Evolutionary conservation across 2,797 vertebrate genomes (phyloP).

Genomic region (Darevskia nairensis): DNA sequence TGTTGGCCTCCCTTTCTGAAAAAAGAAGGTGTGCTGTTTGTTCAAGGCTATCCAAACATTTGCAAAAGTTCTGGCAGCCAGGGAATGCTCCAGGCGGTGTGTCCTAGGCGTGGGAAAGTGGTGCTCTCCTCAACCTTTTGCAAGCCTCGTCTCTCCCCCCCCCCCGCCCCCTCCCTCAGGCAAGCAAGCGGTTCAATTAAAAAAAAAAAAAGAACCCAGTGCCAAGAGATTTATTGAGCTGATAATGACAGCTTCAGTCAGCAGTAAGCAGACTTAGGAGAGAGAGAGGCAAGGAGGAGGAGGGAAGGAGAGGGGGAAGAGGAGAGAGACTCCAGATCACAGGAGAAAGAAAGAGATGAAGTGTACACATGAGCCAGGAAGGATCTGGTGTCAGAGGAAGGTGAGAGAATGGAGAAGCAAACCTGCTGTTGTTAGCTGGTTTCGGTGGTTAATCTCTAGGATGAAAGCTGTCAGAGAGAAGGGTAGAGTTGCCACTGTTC

Average conservation of each 20-base stretch:
- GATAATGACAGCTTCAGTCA: slow-evolving; percentile 93
- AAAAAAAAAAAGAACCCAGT: slow-evolving; percentile 74
- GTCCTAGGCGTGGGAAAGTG: slow-evolving; percentile 93
- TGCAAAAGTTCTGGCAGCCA: slow-evolving; percentile 90
- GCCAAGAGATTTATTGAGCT: slow-evolving; percentile 91
- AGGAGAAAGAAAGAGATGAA: slow-evolving; percentile 2
- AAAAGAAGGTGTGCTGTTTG: slow-evolving; percentile 95
- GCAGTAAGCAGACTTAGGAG: slow-evolving; percentile 72
- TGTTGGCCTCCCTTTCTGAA: slow-evolving; percentile 85
- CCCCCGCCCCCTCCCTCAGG: slow-evolving; percentile 77
- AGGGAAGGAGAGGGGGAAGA: background rate
- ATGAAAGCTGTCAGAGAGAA: background rate
- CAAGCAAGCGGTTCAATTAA: slow-evolving; percentile 87
- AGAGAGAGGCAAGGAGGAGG: background rate
- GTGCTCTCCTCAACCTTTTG: slow-evolving; percentile 93
- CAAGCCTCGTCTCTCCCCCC: slow-evolving; percentile 79
- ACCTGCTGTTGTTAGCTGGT: slow-evolving; percentile 1
- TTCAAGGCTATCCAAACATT: slow-evolving; percentile 98
- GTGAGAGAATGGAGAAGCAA: background rate
- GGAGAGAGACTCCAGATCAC: slow-evolving; percentile 53
- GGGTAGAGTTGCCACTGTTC: background rate
- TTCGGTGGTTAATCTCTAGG: slow-evolving; percentile 7
- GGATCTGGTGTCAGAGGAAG: background rate
- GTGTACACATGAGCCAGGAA: background rate
- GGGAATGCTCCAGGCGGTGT: slow-evolving; percentile 88